Percentiles rank a stretch among this genome's conserved stretches.
Conservation (phyloP, 1,140 invertebrate species). For the Drosophila jambulina region DNA sequence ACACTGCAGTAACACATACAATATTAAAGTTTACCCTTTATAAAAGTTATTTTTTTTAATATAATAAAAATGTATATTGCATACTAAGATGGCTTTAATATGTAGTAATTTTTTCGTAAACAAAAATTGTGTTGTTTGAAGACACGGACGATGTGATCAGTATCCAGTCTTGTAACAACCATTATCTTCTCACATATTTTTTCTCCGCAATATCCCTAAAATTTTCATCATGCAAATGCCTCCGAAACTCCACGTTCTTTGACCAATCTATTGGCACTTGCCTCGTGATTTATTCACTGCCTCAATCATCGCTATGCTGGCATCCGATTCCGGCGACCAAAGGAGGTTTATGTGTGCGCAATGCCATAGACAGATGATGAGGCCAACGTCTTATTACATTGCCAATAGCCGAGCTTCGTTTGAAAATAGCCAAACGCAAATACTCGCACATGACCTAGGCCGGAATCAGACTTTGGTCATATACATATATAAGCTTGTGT, state of each 20-base stretch:
- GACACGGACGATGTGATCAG: not conserved
- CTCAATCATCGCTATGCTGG: conserved; percentile 29
- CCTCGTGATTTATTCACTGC: conserved; percentile 38
- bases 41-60: no score
- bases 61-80: no score
- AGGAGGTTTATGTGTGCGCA: conserved; percentile 34
- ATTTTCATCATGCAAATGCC: conserved; percentile 20
- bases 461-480: conserved; percentile 26
- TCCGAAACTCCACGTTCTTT: conserved; percentile 10
- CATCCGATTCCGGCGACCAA: conserved; percentile 21
- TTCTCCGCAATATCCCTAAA: not conserved
- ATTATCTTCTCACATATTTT: not conserved
- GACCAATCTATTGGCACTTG: conserved; percentile 21
- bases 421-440: conserved; percentile 41
- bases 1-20: no score
- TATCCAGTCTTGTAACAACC: not conserved
- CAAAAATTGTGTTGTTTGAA: no score
- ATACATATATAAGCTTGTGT: conserved; percentile 17
- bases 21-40: no score
- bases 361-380: conserved; percentile 40
- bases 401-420: conserved; percentile 21
- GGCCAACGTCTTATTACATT: conserved; percentile 33
- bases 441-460: conserved; percentile 33
- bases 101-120: no score
- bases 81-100: no score